Evolutionary conservation across 1,140 invertebrate species (phyloP).

Genomic region (Nixonia krombeini): DNA sequence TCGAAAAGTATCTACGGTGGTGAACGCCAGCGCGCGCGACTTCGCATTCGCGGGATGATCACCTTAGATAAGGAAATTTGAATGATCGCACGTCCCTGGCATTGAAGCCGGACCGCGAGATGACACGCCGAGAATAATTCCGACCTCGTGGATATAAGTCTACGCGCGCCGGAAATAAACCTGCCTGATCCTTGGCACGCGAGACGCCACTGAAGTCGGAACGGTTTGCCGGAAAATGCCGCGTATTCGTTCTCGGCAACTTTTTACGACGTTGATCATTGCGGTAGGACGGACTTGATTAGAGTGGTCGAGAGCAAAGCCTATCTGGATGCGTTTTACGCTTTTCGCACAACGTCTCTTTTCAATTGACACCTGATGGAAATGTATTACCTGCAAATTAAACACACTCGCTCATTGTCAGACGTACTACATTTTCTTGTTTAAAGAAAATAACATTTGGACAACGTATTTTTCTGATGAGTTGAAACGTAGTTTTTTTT

Average conservation of each 20-base stretch:
- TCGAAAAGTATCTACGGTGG: no score
- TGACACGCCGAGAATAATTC: slow-evolving; percentile 55
- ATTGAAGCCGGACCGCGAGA: slow-evolving; percentile 35
- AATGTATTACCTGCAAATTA: no score
- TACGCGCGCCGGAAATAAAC: slow-evolving; percentile 59
- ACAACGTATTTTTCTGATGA: no score
- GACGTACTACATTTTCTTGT: no score
- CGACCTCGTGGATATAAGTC: slow-evolving; percentile 55
- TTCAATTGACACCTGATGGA: no score
- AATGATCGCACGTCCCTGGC: slow-evolving; percentile 33
- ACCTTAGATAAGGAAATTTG: slow-evolving; percentile 13
- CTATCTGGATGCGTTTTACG: no score
- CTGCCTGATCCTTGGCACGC: slow-evolving; percentile 35
- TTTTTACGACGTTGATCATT: background rate
- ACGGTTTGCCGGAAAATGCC: slow-evolving; percentile 16
- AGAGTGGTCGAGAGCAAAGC: background rate
- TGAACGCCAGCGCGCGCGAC: background rate
- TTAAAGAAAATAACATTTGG: no score
- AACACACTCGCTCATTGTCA: no score
- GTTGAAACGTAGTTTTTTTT: no score
- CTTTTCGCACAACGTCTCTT: no score
- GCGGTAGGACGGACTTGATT: background rate
- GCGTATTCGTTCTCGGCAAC: slow-evolving; percentile 43
- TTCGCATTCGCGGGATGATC: background rate
- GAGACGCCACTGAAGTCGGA: slow-evolving; percentile 19